Base-by-base conservation (phyloP, 1,140 invertebrate species). In the Apocrypta bakeri region DNA sequence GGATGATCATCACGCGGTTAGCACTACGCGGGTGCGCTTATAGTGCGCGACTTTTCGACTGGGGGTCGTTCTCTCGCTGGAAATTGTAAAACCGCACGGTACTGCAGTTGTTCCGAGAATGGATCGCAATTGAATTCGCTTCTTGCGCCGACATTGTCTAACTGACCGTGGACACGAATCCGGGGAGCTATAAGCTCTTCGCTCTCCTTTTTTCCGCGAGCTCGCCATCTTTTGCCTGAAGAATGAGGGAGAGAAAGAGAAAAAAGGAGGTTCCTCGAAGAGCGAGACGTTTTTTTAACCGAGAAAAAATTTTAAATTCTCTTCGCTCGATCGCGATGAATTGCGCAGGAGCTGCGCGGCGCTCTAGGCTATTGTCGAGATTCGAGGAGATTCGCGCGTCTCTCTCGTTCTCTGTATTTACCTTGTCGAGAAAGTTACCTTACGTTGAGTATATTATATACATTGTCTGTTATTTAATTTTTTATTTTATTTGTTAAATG, bases 31-130 rank as follows among this genome's bases (percentile, higher is more conserved):
- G 61, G n/a, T 29, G 33, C 56, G 48, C n/a, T n/a, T n/a, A n/a
- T n/a, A n/a, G n/a, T n/a, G n/a, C 21, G 17, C 25, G 25, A 17
- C n/a, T 37, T 37, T 37, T 66, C 27, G 27, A 76, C 69, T 33
- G 68, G 56, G 25, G 37, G 27, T 25, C 31, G n/a, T 25, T 66
- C 61, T 78, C 61, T 78, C 61, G 17, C 73, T 77, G 76, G 68
- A 74, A 79, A 83, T 79, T 79, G 69, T 74, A 68, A 83, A 83
- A 72, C 69, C 42, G 37, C 69, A 42, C 24, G 75, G n/a, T 72
- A 64, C 42, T 73, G 74, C 68, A 33, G 24, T 0, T 14, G 9
- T 79, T 83, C 82, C 27, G 21, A 29, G 82, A 83, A 83, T 21
- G 48, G 33, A 66, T 74, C 27, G 69, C 76, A 83, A 83, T 78